Base-by-base conservation (phyloP, 2,113 vertebrate genomes). In the Megaceryle maxima region DNA sequence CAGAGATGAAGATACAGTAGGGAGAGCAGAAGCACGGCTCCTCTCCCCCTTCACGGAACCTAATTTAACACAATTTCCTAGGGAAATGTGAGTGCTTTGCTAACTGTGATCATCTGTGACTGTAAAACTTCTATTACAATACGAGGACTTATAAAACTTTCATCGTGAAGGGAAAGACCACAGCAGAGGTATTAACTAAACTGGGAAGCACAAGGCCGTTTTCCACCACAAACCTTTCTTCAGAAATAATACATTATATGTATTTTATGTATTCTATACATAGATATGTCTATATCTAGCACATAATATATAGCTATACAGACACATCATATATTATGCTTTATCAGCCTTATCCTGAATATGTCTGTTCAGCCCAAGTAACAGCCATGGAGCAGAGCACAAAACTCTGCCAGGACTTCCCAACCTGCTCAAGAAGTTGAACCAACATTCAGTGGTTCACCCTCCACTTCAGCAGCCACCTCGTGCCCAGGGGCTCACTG, bases 11-110 rank as follows among this genome's bases (percentile, higher is more conserved):
- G 55, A 55, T 55, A 13, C 2, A 77, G 62, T 37, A 73, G 0
- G 50, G 60, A 87, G 59, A 93, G 77, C 46, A 39, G 3, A 28
- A 70, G 80, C n/a, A 80, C 56, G 75, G 83, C 51, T 92, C 83
- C 80, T 24, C 15, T 59, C 64, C 67, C 73, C 73, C 76, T 83
- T 91, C 80, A 29, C 41, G 88, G 83, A 67, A 25, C 59, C 51
- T 53, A 83, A 70, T 86, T 88, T 66, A 86, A 93, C 75, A 77
- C 28, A 70, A 55, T 59, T 83, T 90, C 44, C 79, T 26, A 62
- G 55, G 75, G 90, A 93, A 62, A 93, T 2, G 28, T 9, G 67
- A 90, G 67, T 3, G 2, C 68, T 92, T 92, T 70, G 81, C 68
- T 62, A 46, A 74, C 70, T 63, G 86, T 43, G 86, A 57, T 51